A percentile compares a stretch with the other conserved stretches of the same genome.
These are phyloP conservation scores for Ooceraea biroi DNA, from an alignment of 1,140 invertebrate species.

Conservation along the genomic window DNA sequence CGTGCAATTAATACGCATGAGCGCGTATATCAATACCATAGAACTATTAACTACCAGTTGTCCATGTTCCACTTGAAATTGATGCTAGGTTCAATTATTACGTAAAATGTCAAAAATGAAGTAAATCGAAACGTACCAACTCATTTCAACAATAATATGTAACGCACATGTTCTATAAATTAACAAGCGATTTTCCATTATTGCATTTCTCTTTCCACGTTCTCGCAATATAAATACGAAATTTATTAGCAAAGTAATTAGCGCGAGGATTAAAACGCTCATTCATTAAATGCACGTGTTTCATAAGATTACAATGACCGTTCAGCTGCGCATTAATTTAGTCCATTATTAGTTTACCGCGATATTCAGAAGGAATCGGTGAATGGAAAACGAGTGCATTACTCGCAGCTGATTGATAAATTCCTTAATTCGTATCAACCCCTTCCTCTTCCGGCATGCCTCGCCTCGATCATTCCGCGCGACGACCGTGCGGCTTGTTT, in stretches of 20 bases:
- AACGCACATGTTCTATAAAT: not conserved
- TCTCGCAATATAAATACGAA: not conserved
- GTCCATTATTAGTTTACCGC: not conserved
- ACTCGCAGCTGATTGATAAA: conserved; percentile 22
- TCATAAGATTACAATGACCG: not conserved
- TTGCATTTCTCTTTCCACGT: not conserved
- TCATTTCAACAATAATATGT: not conserved
- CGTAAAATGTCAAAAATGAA: not conserved
- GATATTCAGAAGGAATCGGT: not conserved
- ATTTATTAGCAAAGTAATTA: not conserved
- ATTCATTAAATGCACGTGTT: not conserved
- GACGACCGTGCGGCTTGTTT: conserved; percentile 1
- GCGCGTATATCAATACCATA: not conserved
- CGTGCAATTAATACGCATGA: not conserved
- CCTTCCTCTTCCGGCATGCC: not conserved
- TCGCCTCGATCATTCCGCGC: conserved; percentile 19
- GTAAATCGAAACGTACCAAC: not conserved
- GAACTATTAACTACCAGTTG: not conserved
- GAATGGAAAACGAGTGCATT: not conserved
- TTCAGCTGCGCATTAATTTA: not conserved
- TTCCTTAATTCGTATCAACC: conserved; percentile 20
- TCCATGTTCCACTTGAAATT: too few species aligned
- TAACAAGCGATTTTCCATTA: not conserved
- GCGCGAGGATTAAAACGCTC: not conserved
- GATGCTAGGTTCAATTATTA: too few species aligned